Conservation (phyloP, 2,888 invertebrate genomes). For the Adineta ricciae region DNA sequence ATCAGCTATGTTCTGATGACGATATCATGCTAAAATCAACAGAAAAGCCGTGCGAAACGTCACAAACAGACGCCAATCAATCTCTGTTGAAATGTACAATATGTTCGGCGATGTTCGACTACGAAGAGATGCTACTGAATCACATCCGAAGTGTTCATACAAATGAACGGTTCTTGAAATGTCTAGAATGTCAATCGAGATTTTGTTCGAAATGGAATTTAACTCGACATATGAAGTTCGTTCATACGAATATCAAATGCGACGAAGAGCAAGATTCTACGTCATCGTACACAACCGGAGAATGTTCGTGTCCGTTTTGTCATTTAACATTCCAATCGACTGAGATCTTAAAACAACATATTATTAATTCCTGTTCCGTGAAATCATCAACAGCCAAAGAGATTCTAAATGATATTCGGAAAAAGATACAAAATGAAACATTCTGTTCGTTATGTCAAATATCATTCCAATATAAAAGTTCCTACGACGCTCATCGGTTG, state of each 20-base stretch:
- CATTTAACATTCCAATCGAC: conserved; percentile 86
- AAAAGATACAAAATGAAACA: neutral
- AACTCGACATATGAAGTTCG: neutral
- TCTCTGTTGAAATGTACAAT: neutral
- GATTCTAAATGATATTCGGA: neutral
- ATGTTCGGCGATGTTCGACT: neutral
- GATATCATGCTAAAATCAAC: conserved; percentile 39
- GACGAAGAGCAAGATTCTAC: neutral
- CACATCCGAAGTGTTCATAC: neutral
- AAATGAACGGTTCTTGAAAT: neutral
- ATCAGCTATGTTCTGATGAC: conserved; percentile 46
- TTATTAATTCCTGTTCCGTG: conserved; percentile 75
- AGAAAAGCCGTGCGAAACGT: neutral
- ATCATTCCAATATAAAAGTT: neutral
- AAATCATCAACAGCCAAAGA: neutral
- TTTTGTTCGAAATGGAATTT: conserved; percentile 12
- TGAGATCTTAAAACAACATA: conserved; percentile 84
- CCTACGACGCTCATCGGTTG: neutral
- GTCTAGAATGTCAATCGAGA: neutral
- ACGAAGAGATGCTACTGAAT: neutral
- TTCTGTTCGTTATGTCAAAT: neutral
- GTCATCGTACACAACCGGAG: too few species aligned
- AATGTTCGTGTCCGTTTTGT: conserved; percentile 71
- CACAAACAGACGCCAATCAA: neutral
- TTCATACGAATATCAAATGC: neutral